Conservation (phyloP, 92 coral and sea anemone species). For the Porites evermanni region DNA sequence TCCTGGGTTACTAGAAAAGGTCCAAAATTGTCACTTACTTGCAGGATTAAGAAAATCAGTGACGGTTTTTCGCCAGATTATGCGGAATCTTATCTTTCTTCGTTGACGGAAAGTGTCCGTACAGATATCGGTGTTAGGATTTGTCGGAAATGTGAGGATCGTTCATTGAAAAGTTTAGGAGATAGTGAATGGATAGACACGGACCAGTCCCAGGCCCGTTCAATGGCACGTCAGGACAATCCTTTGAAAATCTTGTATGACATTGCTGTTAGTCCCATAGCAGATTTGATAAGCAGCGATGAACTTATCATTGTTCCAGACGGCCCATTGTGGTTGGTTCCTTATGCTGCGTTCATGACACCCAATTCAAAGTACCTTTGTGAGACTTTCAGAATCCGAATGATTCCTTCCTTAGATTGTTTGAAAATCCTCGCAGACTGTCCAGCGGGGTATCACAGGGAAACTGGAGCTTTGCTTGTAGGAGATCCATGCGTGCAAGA, state of each 20-base stretch:
- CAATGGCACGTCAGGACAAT: not conserved
- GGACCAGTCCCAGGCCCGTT: not conserved
- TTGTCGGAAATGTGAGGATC: not conserved
- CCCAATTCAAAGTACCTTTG: not conserved
- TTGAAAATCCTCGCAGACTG: not conserved
- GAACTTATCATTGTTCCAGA: slow-evolving; percentile 5
- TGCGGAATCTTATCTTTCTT: not conserved
- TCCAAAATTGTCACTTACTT: not conserved
- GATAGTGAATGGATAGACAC: not conserved
- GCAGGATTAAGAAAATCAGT: not conserved
- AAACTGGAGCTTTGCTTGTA: slow-evolving; percentile 1
- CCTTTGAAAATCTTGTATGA: not conserved
- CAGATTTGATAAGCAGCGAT: not conserved
- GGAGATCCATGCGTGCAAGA: slow-evolving; percentile 23
- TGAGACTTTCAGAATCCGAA: not conserved
- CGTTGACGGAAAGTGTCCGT: not conserved
- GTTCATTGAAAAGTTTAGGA: not conserved
- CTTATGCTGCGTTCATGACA: slow-evolving; percentile 4
- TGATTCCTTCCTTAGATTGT: not conserved
- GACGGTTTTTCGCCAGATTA: not conserved
- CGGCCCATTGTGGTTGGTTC: not conserved
- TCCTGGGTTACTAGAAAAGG: slow-evolving; percentile 1
- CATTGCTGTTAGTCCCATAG: not conserved
- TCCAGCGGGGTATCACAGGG: not conserved
- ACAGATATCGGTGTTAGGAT: not conserved